Base-by-base conservation (phyloP, 2,888 invertebrate species). In the Dendrolimus houi region DNA sequence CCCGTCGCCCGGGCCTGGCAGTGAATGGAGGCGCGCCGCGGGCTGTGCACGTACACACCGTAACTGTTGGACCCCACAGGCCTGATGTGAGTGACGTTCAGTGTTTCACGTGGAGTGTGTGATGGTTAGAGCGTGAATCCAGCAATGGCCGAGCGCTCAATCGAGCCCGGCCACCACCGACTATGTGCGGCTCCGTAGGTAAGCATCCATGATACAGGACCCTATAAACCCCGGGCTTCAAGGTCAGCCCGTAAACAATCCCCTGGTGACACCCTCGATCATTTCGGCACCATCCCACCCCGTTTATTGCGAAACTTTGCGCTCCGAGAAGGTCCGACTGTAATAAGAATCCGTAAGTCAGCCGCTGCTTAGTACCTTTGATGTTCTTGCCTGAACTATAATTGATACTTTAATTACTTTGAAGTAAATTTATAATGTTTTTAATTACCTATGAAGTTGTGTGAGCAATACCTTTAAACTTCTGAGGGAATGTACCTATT, bases 101-200 rank as follows among this genome's bases (percentile, higher is more conserved):
- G 81, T 79, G 79, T 63, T 70, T 73, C 67, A 71, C 69, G 72
- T 66, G 67, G 71, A 62, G 69, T 73, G 67, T 75, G 83, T 80
- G 81, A 84, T 87, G 85, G 69, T 69, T 69, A 63, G 59, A 62
- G 74, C 69, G 79, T 86, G 85, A 86, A 67, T 69, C 70, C 76
- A 79, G 81, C 70, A 73, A 89, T 88, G 89, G 87, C 84, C 81
- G 83, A 75, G 83, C 72, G 83, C 81, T 81, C 81, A 60, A 64
- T 60, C 59, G 85, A 77, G 83, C 87, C 82, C 82, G 86, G 81
- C 83, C 79, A 79, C 69, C 66, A 69, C 73, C 77, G 75, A 89
- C 75, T 75, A 89, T 89, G 89, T 81, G 77, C 82, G 72, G 79
- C 74, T 67, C 77, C 79, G 67, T 89, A 88, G 87, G 89, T 89